Conservation (phyloP, 2,113 vertebrate genomes). For the Oplegnathus fasciatus region DNA sequence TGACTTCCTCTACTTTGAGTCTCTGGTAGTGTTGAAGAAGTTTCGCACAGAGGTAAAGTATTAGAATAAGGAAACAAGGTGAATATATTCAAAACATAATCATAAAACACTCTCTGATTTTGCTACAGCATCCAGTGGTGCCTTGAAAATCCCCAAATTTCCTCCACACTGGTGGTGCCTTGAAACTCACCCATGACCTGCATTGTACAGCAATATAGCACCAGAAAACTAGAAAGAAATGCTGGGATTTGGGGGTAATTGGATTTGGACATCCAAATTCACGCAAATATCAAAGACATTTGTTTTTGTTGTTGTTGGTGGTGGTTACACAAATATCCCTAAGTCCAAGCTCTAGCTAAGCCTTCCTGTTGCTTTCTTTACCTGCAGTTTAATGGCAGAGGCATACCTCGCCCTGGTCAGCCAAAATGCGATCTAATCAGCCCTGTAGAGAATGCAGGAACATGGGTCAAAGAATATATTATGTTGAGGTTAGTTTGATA, state of each 20-base stretch:
- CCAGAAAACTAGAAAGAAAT: not conserved
- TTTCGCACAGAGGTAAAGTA: constrained; percentile 90
- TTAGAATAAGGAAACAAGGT: not conserved
- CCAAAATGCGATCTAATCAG: not conserved
- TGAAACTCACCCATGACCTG: not conserved
- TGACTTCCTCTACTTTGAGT: constrained; percentile 95
- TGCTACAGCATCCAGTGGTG: not conserved
- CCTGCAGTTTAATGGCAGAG: too few species aligned
- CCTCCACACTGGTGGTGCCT: not conserved
- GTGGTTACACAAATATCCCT: too few species aligned
- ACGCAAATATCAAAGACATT: too few species aligned
- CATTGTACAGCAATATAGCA: not conserved
- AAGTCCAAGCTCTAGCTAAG: too few species aligned
- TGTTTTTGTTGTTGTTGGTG: too few species aligned
- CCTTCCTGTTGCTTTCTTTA: too few species aligned
- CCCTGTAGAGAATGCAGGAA: not conserved
- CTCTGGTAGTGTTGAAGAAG: constrained; percentile 90
- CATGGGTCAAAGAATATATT: constrained; percentile 1
- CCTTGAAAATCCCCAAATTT: not conserved
- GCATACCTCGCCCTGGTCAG: not conserved
- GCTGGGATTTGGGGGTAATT: not conserved
- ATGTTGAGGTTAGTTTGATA: not conserved
- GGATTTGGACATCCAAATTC: too few species aligned
- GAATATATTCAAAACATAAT: not conserved
- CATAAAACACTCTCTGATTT: not conserved